Conservation (phyloP, 2,113 vertebrate species). For the Notothenia coriiceps region DNA sequence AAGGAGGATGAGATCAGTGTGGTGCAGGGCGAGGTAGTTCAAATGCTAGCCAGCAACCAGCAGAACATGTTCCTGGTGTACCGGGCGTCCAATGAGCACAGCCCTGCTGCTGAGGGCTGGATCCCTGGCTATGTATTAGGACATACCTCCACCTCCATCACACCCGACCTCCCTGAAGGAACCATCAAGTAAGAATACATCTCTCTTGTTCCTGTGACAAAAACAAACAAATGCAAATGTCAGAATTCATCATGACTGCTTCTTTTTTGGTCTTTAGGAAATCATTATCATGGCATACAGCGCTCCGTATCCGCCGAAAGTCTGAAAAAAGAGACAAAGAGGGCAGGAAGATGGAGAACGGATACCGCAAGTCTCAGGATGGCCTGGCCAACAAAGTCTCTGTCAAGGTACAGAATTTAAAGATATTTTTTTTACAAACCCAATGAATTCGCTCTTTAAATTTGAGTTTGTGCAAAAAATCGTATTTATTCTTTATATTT, state of each 20-base stretch:
- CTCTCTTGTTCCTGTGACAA: background rate
- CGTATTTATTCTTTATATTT: conserved; percentile 10
- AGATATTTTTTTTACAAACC: background rate
- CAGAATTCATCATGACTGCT: background rate
- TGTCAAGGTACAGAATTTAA: conserved; percentile 89
- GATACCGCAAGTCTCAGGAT: conserved; percentile 95
- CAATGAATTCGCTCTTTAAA: background rate
- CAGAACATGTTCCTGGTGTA: conserved; percentile 99
- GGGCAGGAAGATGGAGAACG: conserved; percentile 90
- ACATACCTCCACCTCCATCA: conserved; percentile 92
- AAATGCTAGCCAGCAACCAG: conserved; percentile 99
- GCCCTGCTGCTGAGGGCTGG: conserved; percentile 99
- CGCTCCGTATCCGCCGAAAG: conserved; percentile 97
- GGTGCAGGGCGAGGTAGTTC: conserved; percentile 98
- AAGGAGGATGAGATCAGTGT: conserved; percentile 99
- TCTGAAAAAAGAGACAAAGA: conserved; percentile 97
- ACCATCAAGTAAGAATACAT: conserved; percentile 93
- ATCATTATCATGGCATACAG: conserved; percentile 99
- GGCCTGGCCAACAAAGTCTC: conserved; percentile 95
- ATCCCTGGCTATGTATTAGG: conserved; percentile 98
- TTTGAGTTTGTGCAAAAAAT: conserved; percentile 8
- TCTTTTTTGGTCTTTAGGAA: conserved; percentile 84
- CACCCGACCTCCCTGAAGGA: conserved; percentile 92
- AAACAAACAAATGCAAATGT: background rate
- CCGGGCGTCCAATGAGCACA: conserved; percentile 96